These are phyloP conservation scores for Malurus splendens DNA, from an alignment of 2,797 vertebrate species.

Conservation along the genomic window DNA sequence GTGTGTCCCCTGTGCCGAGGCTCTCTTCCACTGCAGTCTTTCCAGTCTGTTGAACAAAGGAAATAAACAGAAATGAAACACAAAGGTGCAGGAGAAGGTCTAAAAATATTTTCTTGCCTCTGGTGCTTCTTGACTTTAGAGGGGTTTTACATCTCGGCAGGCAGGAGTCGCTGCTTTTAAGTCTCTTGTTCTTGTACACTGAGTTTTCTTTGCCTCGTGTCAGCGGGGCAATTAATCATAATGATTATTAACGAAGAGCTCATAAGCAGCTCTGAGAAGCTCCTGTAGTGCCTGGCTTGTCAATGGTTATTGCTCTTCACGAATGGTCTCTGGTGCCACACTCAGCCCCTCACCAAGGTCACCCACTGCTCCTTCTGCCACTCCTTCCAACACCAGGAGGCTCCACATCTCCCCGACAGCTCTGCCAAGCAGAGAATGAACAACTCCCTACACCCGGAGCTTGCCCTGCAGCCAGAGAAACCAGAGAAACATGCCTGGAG, in stretches of 20 bases:
- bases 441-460: not conserved
- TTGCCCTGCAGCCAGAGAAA: not conserved
- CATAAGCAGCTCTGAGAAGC: not conserved
- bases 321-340: not conserved
- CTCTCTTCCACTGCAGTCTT: slow-evolving; percentile 86
- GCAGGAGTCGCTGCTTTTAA: not conserved
- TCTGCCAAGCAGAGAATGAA: not conserved
- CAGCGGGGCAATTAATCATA: slow-evolving; percentile 5
- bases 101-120: slow-evolving; percentile 28
- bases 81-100: slow-evolving; percentile 41
- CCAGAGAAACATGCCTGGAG: not conserved
- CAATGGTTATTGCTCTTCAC: not conserved
- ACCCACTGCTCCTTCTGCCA: not conserved
- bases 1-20: slow-evolving; percentile 83
- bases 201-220: not conserved
- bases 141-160: not conserved
- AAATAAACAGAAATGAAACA: slow-evolving; percentile 69
- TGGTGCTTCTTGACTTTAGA: not conserved
- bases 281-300: not conserved
- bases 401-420: not conserved
- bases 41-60: slow-evolving; percentile 86
- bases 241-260: slow-evolving; percentile 12
- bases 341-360: not conserved
- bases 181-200: not conserved
- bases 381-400: not conserved